Evolutionary conservation across 92 coral and sea anemone species (phyloP).

Genomic region (Pocillopora grandis): DNA sequence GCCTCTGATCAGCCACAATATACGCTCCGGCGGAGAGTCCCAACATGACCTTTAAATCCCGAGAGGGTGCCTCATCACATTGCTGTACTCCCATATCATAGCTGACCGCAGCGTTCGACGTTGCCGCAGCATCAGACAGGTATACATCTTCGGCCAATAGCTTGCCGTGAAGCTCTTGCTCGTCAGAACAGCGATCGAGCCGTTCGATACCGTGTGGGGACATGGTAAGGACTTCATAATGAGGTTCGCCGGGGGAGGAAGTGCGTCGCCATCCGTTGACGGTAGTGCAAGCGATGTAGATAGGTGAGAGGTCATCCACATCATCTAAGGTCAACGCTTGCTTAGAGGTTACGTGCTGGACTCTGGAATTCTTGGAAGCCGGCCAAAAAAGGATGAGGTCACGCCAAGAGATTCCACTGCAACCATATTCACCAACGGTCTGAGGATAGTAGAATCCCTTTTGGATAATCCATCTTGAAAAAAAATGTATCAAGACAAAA

Average conservation of each 20-base stretch:
- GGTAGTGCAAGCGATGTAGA: slow-evolving; percentile 68
- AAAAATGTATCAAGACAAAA: too few species aligned
- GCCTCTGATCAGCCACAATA: slow-evolving; percentile 64
- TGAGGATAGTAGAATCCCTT: slow-evolving; percentile 23
- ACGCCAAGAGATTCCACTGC: slow-evolving; percentile 21
- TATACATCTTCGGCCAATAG: slow-evolving; percentile 67
- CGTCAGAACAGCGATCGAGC: slow-evolving; percentile 51
- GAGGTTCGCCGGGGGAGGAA: neutral
- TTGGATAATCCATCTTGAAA: slow-evolving; percentile 22
- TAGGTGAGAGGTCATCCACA: slow-evolving; percentile 66
- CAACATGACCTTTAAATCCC: slow-evolving; percentile 58
- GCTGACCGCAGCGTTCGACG: slow-evolving; percentile 74
- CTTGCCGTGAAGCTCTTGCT: slow-evolving; percentile 50
- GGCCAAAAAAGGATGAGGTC: slow-evolving; percentile 38
- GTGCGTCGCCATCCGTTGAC: slow-evolving; percentile 65
- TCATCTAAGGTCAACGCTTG: slow-evolving; percentile 64
- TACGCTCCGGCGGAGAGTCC: slow-evolving; percentile 72
- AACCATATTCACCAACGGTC: slow-evolving; percentile 10
- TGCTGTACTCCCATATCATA: slow-evolving; percentile 62
- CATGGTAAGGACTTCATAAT: slow-evolving; percentile 55
- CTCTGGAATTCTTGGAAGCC: slow-evolving; percentile 4
- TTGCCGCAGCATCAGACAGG: slow-evolving; percentile 79
- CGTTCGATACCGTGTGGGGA: slow-evolving; percentile 61
- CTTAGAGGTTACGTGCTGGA: neutral
- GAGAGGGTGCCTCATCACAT: slow-evolving; percentile 7